Percentiles rank a stretch among this genome's conserved stretches.
These are phyloP conservation scores for Drosophila infuscata DNA, from an alignment of 2,888 invertebrate species.

Conservation along the genomic window DNA sequence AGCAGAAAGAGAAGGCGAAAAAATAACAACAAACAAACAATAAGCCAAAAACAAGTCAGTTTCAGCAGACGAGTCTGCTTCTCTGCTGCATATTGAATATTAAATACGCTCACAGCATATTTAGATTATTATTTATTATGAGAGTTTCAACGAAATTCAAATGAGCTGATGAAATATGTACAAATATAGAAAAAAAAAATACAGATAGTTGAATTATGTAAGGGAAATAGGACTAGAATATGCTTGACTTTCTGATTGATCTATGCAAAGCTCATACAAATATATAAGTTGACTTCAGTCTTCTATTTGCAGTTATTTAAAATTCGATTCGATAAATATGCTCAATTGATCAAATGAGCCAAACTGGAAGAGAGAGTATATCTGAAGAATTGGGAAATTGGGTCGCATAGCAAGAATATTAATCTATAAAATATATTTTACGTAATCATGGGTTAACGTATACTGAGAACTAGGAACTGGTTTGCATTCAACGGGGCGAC, in stretches of 20 bases:
- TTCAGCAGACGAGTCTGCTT: not conserved
- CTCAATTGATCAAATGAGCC: not conserved
- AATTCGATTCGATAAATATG: not conserved
- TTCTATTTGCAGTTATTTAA: not conserved
- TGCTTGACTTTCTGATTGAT: too few species aligned
- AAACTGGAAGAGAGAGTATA: not conserved
- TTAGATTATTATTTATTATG: not conserved
- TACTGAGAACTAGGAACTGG: slow-evolving; percentile 27
- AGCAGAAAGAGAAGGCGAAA: slow-evolving; percentile 32
- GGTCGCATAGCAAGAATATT: not conserved
- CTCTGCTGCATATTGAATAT: slow-evolving; percentile 19
- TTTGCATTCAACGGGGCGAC: slow-evolving; percentile 32
- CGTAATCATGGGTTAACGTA: slow-evolving; percentile 1
- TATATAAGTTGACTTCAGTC: not conserved
- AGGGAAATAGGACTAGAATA: not conserved
- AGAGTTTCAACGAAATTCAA: not conserved
- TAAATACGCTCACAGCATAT: slow-evolving; percentile 18
- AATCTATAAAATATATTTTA: not conserved
- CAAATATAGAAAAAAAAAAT: not conserved
- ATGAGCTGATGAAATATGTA: not conserved
- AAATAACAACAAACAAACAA: slow-evolving; percentile 17
- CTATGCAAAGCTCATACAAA: not conserved
- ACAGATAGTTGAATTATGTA: not conserved
- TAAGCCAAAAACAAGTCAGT: slow-evolving; percentile 6
- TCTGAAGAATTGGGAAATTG: not conserved